A percentile compares a stretch with the other conserved stretches of the same genome.
These are phyloP conservation scores for Calliopsis andreniformis DNA, from an alignment of 1,140 invertebrate genomes.

Conservation along the genomic window DNA sequence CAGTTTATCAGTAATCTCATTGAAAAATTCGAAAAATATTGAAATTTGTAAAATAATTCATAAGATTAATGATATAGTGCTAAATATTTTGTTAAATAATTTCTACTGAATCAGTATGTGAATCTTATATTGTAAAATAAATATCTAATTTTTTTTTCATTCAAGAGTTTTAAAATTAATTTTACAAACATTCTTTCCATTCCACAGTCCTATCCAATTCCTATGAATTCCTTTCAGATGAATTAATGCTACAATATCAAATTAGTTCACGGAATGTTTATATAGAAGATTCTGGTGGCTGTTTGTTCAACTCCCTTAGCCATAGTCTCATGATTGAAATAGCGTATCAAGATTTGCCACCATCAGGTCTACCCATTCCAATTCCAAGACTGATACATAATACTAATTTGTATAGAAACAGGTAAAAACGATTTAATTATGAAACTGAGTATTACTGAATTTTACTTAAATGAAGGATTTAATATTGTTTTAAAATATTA, in stretches of 20 bases:
- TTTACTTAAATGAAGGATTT: neutral
- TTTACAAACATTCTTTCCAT: neutral
- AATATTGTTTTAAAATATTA: neutral
- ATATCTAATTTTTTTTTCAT: conserved; percentile 13
- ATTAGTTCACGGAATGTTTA: conserved; percentile 13
- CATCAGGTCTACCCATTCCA: conserved; percentile 69
- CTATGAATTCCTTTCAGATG: conserved; percentile 62
- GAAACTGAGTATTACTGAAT: neutral
- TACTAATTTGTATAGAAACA: conserved; percentile 41
- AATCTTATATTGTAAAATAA: conserved; percentile 47
- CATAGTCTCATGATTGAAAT: conserved; percentile 70
- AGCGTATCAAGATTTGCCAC: conserved; percentile 73
- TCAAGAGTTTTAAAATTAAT: conserved; percentile 3
- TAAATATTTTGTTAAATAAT: conserved; percentile 9
- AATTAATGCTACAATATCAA: conserved; percentile 55
- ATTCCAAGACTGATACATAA: conserved; percentile 61
- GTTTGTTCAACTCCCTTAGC: conserved; percentile 60
- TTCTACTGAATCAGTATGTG: conserved; percentile 25
- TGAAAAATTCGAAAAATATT: too few species aligned
- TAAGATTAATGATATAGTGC: neutral
- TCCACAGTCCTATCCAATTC: conserved; percentile 30
- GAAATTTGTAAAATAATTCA: neutral
- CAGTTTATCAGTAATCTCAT: too few species aligned
- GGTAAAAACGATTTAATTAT: conserved; percentile 41
- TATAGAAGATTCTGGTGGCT: conserved; percentile 9